Percentiles rank a stretch among this genome's conserved stretches.
These are phyloP conservation scores for Sterrhoptilus dennistouni DNA, from an alignment of 2,113 vertebrate species.

Conservation along the genomic window DNA sequence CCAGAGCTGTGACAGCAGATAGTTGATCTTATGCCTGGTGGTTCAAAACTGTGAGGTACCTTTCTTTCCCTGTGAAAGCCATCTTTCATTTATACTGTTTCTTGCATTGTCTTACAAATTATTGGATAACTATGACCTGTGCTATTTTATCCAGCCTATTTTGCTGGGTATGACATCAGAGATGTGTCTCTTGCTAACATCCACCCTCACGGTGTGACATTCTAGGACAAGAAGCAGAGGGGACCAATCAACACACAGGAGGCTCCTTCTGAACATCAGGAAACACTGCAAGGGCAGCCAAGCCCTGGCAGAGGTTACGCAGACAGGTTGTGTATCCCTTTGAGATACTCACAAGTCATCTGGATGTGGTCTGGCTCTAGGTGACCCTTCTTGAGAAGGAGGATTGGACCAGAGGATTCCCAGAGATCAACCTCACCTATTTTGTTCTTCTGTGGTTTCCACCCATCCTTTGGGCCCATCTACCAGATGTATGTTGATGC, in stretches of 20 bases:
- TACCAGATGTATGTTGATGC: neutral
- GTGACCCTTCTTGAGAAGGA: neutral
- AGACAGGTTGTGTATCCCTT: neutral
- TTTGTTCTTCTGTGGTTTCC: neutral
- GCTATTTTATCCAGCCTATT: neutral
- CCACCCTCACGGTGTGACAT: rapidly evolving
- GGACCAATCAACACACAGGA: neutral
- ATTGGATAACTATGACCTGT: neutral
- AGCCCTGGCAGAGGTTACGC: neutral
- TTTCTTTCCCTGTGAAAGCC: neutral
- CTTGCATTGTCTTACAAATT: neutral
- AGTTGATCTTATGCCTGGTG: neutral
- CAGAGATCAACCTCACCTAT: neutral
- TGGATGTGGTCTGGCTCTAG: neutral
- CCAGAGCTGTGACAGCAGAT: neutral
- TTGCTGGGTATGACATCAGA: neutral
- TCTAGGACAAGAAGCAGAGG: neutral
- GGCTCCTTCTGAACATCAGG: neutral
- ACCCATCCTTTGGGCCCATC: neutral
- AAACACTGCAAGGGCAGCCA: neutral
- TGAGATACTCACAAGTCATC: neutral
- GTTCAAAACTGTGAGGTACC: neutral
- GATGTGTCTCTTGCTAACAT: neutral
- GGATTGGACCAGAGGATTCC: neutral
- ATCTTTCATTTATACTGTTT: neutral